Evolutionary conservation across 2,113 vertebrate species (phyloP), one percentile per base, ranked within the genome.

Genomic region (Gymnocephalus cernua): DNA sequence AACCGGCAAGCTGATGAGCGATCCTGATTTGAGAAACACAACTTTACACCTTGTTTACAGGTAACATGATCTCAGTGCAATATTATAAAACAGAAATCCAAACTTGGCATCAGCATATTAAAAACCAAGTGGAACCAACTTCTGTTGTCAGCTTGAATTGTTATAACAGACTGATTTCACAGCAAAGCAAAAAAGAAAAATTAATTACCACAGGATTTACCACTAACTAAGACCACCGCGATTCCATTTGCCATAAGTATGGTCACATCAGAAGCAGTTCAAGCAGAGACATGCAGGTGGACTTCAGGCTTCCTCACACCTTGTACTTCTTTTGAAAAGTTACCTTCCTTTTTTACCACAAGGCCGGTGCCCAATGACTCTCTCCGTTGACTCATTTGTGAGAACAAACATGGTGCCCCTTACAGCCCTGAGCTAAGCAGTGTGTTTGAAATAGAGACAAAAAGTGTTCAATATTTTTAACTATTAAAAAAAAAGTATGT

Each of bases 341-440:
- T 18, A 59, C 51, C 35, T 65, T 54, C 12, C 6, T 21, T 73
- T 72, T 63, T 64, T 32, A 51, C 71, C 64, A 76, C 13, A 44
- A 82, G 74, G 65, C 83, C 41, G 1, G 14, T 58, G 64, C 32
- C 80, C 61, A 61, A 19, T 80, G 69, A 44, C 61, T 63, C 69
- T 45, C 67, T 80, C 64, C 10, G 53, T 58, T 35, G 58, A 80
- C 70, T 80, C 76, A 79, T 88, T 66, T 85, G 61, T 64, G 44
- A 77, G 66, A 85, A 74, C 38, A 79, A 80, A 81, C 80, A 80
- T 32, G 59, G 53, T 38, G 50, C 32, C 57, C 82, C 64, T 57
- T 7, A 62, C n/a, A 74, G 85, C 77, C 80, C 10, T 63, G n/a
- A 80, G 85, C 65, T 2, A 35, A 12, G 0, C 66, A 48, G 50